Conservation (phyloP, 2,113 vertebrate genomes). For the Albula glossodonta region DNA sequence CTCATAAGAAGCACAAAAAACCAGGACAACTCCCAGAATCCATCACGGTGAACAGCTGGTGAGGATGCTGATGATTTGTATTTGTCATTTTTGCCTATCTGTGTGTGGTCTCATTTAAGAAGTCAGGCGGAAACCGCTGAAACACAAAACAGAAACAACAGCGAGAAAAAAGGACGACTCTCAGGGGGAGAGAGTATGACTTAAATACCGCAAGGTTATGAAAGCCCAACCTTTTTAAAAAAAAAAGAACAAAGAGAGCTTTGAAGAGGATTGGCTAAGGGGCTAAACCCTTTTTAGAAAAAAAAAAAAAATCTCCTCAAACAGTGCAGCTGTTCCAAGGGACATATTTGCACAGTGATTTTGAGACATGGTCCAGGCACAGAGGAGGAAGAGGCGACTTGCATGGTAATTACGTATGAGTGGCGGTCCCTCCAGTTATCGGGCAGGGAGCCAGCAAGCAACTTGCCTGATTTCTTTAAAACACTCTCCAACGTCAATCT, state of each 20-base stretch:
- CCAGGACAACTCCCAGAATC: not conserved
- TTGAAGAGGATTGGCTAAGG: conserved; percentile 35
- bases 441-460: too few species aligned
- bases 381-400: not conserved
- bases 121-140: not conserved
- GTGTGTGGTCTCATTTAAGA: not conserved
- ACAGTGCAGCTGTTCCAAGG: conserved; percentile 31
- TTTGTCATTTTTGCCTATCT: not conserved
- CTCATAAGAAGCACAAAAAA: not conserved
- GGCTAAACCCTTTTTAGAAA: conserved; percentile 16
- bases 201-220: conserved; percentile 31
- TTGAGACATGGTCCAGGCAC: conserved; percentile 12
- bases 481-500: not conserved
- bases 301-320: conserved; percentile 35
- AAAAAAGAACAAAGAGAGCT: conserved; percentile 33
- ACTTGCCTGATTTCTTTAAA: not conserved
- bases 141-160: not conserved
- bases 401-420: conserved; percentile 3
- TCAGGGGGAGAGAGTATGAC: conserved; percentile 23
- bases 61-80: not conserved
- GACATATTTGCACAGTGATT: conserved; percentile 34
- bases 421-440: not conserved
- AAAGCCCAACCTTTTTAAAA: conserved; percentile 30
- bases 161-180: not conserved
- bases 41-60: not conserved